These are phyloP conservation scores for Clivina fossor DNA, from an alignment of 2,888 invertebrate genomes.

Conservation along the genomic window DNA sequence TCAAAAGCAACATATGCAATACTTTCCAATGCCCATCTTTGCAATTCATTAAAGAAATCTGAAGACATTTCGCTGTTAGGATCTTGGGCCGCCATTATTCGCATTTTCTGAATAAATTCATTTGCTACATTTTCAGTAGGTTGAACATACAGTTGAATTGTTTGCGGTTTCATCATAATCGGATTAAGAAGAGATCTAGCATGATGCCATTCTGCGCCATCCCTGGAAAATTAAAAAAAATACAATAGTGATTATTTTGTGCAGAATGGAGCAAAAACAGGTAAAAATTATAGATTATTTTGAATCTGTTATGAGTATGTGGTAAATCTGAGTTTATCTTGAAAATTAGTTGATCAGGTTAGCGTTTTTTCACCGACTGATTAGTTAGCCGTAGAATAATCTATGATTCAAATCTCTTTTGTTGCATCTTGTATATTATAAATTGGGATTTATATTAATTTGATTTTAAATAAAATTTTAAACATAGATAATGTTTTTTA, in stretches of 20 bases:
- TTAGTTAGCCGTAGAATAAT: too few species aligned
- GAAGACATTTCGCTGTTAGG: conserved; percentile 43
- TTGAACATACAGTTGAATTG: conserved; percentile 44
- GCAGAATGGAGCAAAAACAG: too few species aligned
- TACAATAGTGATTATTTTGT: background rate
- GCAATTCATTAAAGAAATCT: conserved; percentile 58
- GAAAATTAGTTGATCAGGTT: too few species aligned
- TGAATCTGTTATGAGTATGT: too few species aligned
- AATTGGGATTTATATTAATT: conserved; percentile 5
- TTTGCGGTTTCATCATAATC: conserved; percentile 57
- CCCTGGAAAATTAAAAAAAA: conserved; percentile 47
- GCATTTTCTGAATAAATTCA: conserved; percentile 43
- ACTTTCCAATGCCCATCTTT: conserved; percentile 66
- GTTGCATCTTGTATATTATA: too few species aligned
- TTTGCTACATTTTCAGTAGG: conserved; percentile 46
- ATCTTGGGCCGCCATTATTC: conserved; percentile 36
- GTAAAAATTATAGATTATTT: too few species aligned
- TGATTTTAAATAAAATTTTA: background rate
- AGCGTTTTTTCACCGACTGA: too few species aligned
- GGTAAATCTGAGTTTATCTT: too few species aligned
- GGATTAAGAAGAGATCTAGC: conserved; percentile 57
- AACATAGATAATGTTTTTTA: background rate
- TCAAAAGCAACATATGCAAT: conserved; percentile 51
- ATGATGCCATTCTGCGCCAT: conserved; percentile 60
- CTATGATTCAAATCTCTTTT: too few species aligned